Conservation (phyloP, 2,888 invertebrate genomes). For the Hofmannophila pseudospretella region DNA sequence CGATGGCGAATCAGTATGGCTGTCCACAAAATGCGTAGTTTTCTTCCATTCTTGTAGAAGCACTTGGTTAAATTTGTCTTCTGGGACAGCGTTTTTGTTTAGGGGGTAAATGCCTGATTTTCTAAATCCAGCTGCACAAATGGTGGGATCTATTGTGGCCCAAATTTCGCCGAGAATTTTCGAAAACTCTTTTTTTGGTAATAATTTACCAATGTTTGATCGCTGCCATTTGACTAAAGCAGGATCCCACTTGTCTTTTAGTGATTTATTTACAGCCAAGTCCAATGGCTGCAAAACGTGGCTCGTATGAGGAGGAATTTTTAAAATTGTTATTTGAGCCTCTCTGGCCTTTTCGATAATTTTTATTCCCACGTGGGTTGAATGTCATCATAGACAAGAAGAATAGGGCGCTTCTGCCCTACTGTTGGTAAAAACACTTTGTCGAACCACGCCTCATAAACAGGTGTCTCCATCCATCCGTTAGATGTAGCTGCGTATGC, state of each 20-base stretch:
- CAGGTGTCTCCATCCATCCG: constrained; percentile 11
- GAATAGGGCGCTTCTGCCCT: constrained; percentile 14
- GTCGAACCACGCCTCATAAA: constrained; percentile 24
- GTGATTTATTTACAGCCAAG: constrained; percentile 16
- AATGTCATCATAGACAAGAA: constrained; percentile 15
- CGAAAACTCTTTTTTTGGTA: no score
- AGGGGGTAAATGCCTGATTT: no score
- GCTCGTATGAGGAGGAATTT: no score
- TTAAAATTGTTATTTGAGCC: constrained; percentile 19
- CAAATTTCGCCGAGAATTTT: no score
- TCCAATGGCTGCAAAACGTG: no score
- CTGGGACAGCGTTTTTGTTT: no score
- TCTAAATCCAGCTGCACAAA: no score
- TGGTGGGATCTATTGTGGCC: no score
- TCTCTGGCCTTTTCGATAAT: constrained; percentile 15
- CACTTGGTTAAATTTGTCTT: no score
- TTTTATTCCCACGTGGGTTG: constrained; percentile 16
- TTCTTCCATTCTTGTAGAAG: no score
- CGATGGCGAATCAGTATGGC: no score
- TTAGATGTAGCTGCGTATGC: constrained; percentile 8
- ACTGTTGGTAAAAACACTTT: constrained; percentile 17
- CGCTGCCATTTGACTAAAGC: constrained; percentile 14
- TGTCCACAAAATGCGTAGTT: no score
- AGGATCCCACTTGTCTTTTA: constrained; percentile 16
- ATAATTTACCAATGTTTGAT: constrained; percentile 10